phyloP scores from a whole-genome alignment of 2,888 invertebrate species.

The Creontiades dilutus region DNA sequence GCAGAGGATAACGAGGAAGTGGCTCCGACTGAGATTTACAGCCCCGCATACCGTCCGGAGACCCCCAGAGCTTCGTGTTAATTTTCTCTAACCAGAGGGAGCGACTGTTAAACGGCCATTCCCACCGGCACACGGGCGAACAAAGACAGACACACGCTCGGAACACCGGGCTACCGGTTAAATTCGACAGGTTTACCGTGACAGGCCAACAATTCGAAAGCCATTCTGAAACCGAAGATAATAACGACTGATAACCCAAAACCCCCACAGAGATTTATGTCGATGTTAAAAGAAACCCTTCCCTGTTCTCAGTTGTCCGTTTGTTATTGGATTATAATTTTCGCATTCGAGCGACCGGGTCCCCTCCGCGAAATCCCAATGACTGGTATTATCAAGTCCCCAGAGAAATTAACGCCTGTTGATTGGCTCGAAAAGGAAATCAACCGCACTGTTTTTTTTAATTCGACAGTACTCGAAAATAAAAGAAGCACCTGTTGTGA shows the following conservation, averaged over 20 bases:
- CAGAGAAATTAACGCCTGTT: constrained; percentile 12
- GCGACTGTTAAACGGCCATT: constrained; percentile 14
- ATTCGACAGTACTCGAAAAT: too few relatives aligned
- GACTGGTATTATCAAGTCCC: not conserved
- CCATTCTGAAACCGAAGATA: constrained; percentile 11
- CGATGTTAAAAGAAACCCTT: constrained; percentile 17
- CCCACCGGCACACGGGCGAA: not conserved
- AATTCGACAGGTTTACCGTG: constrained; percentile 17
- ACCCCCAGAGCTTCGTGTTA: not conserved
- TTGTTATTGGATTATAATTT: not conserved
- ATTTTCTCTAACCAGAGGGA: constrained; percentile 34
- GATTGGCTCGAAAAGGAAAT: not conserved
- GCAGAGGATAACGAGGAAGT: constrained; percentile 28
- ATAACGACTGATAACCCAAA: constrained; percentile 8
- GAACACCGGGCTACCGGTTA: constrained; percentile 15
- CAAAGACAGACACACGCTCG: not conserved
- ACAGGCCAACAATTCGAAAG: constrained; percentile 18
- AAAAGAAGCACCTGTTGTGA: not conserved
- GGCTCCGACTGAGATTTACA: not conserved
- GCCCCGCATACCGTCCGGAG: not conserved
- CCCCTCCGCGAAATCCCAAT: not conserved
- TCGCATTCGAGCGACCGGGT: not conserved
- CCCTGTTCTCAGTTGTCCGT: constrained; percentile 1
- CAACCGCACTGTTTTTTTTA: not conserved
- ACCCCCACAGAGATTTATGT: not conserved